These are phyloP conservation scores for Cassiopea andromeda DNA, from an alignment of 30 jellyfish, hydroid and myxozoan genomes.

Conservation along the genomic window DNA sequence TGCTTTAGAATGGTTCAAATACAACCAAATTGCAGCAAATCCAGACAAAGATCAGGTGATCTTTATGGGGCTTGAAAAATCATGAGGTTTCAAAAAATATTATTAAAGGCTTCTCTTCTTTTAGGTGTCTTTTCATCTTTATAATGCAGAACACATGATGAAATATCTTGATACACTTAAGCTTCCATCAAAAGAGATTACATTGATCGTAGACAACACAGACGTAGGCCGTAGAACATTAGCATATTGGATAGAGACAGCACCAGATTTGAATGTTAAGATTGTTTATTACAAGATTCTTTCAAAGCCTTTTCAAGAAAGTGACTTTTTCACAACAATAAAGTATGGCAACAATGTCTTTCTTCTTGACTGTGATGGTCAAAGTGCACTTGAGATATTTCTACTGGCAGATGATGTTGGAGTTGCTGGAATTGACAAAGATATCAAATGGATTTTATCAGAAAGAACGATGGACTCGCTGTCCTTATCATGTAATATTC, in stretches of 20 bases:
- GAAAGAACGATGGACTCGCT: slow-evolving; percentile 33
- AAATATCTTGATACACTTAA: neutral
- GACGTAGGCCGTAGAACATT: slow-evolving; percentile 7
- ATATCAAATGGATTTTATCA: slow-evolving; percentile 30
- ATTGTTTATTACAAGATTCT: neutral
- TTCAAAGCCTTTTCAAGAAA: neutral
- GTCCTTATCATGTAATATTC: neutral
- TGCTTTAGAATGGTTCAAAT: too few relatives aligned
- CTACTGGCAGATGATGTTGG: slow-evolving; percentile 10
- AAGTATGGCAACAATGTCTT: neutral
- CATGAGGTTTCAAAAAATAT: too few relatives aligned
- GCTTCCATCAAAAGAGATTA: neutral
- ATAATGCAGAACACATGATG: neutral
- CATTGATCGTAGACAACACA: slow-evolving; percentile 11
- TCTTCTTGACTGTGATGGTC: slow-evolving; percentile 27
- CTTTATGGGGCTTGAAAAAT: too few relatives aligned
- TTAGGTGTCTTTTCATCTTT: neutral
- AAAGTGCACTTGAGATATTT: neutral
- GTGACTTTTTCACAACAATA: neutral
- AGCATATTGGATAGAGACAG: neutral
- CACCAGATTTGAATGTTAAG: neutral
- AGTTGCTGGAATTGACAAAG: slow-evolving; percentile 16
- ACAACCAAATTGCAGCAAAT: too few relatives aligned
- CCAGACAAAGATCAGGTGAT: too few relatives aligned
- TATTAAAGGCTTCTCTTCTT: too few relatives aligned